Conservation (phyloP, 2,888 invertebrate species). For the Eurytoma californica region DNA sequence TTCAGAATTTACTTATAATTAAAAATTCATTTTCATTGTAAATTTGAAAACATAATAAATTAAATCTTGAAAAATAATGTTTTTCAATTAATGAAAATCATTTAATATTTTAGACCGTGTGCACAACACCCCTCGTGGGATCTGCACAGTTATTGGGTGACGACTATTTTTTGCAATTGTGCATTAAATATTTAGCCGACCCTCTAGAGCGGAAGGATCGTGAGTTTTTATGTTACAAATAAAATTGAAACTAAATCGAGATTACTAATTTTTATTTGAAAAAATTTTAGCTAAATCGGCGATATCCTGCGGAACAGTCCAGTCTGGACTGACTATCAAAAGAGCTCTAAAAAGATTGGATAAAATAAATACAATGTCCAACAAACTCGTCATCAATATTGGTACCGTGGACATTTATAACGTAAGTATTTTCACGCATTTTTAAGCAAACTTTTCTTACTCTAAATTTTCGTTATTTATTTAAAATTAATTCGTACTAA, state of each 20-base stretch:
- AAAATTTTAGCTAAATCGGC: slow-evolving; percentile 61
- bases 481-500: neutral
- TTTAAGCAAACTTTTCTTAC: neutral
- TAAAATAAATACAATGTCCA: slow-evolving; percentile 60
- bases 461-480: neutral
- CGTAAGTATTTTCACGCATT: slow-evolving; percentile 55
- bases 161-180: slow-evolving; percentile 67
- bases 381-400: slow-evolving; percentile 63
- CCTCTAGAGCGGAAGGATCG: slow-evolving; percentile 60
- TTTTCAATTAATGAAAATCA: neutral
- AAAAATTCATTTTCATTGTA: no score
- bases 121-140: slow-evolving; percentile 60
- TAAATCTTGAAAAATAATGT: neutral
- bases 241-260: neutral
- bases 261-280: slow-evolving; percentile 12
- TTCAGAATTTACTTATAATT: no score
- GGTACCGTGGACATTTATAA: slow-evolving; percentile 67
- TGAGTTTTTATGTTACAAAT: slow-evolving; percentile 50
- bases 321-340: slow-evolving; percentile 66
- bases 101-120: neutral
- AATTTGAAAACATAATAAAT: no score
- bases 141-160: slow-evolving; percentile 66
- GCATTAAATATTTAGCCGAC: slow-evolving; percentile 61
- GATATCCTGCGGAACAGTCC: slow-evolving; percentile 64
- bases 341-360: slow-evolving; percentile 59